Conservation (phyloP, 2,797 vertebrate species). For the Neosilurus hyrtlii region DNA sequence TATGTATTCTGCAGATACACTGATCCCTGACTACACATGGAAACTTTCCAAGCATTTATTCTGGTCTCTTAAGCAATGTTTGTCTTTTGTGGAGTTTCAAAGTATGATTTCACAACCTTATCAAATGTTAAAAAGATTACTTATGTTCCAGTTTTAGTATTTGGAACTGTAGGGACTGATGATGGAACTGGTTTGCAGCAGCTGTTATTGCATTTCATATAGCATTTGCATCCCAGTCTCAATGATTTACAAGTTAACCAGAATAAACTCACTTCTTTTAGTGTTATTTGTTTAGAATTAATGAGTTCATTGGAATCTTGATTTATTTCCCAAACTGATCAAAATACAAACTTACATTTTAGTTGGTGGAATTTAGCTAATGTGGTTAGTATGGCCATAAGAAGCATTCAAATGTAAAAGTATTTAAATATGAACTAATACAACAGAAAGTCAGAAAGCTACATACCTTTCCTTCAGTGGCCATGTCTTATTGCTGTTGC, state of each 20-base stretch:
- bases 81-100: constrained; percentile 15
- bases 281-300: too few species aligned
- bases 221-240: not conserved
- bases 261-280: not conserved
- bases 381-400: not conserved
- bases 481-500: constrained; percentile 53
- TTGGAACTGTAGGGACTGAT: not conserved
- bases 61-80: constrained; percentile 38
- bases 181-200: not conserved
- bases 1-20: constrained; percentile 1
- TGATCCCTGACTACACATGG: constrained; percentile 12
- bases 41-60: constrained; percentile 33
- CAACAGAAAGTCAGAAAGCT: constrained; percentile 20
- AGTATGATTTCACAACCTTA: constrained; percentile 36
- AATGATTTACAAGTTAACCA: not conserved
- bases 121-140: constrained; percentile 30
- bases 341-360: too few species aligned
- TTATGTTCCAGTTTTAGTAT: not conserved
- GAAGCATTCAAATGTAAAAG: not conserved
- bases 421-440: not conserved
- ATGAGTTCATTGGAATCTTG: too few species aligned
- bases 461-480: constrained; percentile 69
- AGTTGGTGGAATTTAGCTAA: not conserved
- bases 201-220: not conserved
- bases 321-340: too few species aligned